Evolutionary conservation across 2,888 invertebrate species (phyloP).

Genomic region (Drymonia ruficornis): DNA sequence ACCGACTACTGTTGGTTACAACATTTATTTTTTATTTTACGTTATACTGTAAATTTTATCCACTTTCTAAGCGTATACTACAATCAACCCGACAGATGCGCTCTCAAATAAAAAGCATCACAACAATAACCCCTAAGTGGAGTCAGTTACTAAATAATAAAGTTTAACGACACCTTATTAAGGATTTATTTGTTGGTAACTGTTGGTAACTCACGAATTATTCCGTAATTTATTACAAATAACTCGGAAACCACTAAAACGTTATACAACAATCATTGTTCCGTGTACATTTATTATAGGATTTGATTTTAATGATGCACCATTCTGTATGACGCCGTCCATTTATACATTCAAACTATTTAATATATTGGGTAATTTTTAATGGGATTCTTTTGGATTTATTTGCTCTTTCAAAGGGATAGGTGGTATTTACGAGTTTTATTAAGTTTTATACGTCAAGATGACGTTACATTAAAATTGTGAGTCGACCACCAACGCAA

Average conservation of each 20-base stretch:
- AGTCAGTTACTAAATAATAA: constrained; percentile 77
- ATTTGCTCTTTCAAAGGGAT: constrained; percentile 46
- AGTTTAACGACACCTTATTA: constrained; percentile 80
- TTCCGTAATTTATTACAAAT: constrained; percentile 83
- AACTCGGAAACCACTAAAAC: constrained; percentile 57
- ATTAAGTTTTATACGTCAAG: constrained; percentile 20
- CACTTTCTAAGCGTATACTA: constrained; percentile 43
- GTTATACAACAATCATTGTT: constrained; percentile 55
- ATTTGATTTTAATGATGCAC: constrained; percentile 73
- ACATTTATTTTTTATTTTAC: constrained; percentile 1
- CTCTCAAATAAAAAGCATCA: constrained; percentile 48
- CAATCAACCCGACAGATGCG: constrained; percentile 45
- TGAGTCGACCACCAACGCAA: constrained; percentile 39
- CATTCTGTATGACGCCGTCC: constrained; percentile 40
- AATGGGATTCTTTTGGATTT: constrained; percentile 59
- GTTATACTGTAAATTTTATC: constrained; percentile 8
- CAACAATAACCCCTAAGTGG: constrained; percentile 75
- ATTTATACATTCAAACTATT: constrained; percentile 48
- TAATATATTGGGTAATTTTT: constrained; percentile 70
- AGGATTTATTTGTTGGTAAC: constrained; percentile 79
- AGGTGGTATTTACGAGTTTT: constrained; percentile 30
- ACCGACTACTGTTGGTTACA: background rate
- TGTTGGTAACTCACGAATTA: constrained; percentile 75
- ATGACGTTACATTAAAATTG: constrained; percentile 17
- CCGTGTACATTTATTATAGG: constrained; percentile 66